Conservation (phyloP, 2,797 vertebrate genomes). For the Falco berigora region DNA sequence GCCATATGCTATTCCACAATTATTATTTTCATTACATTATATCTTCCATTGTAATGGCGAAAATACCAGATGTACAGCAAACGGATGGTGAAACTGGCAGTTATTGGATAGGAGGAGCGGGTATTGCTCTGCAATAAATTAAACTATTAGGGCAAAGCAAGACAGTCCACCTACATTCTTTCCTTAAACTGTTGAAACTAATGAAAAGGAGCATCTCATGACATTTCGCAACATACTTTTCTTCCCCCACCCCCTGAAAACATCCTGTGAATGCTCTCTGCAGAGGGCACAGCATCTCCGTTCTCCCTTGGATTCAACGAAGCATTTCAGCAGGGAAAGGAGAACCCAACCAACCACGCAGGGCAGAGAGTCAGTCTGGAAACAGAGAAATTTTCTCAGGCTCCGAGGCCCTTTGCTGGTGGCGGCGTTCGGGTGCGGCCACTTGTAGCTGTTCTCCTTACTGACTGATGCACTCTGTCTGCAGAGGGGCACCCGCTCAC, state of each 20-base stretch:
- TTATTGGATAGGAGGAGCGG: neutral
- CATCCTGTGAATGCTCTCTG: neutral
- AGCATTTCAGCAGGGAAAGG: neutral
- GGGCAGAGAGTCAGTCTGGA: neutral
- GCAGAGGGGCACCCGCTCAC: neutral
- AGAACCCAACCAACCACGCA: neutral
- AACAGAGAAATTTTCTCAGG: constrained; percentile 4
- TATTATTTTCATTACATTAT: neutral
- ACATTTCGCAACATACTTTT: neutral
- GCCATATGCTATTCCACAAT: neutral
- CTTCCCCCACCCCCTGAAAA: neutral
- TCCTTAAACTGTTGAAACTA: neutral
- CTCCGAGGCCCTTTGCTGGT: neutral
- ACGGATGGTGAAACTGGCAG: neutral
- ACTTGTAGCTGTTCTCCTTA: neutral
- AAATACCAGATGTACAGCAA: constrained; percentile 4
- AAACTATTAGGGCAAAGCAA: neutral
- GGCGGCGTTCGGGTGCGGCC: neutral
- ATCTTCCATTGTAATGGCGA: neutral
- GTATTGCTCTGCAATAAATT: neutral
- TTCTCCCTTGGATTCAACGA: neutral
- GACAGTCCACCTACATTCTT: neutral
- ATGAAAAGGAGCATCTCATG: neutral
- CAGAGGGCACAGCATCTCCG: neutral
- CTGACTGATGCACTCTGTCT: neutral